Evolutionary conservation across 2,888 invertebrate genomes (phyloP).

Genomic region (Nephrotoma guestfalica): DNA sequence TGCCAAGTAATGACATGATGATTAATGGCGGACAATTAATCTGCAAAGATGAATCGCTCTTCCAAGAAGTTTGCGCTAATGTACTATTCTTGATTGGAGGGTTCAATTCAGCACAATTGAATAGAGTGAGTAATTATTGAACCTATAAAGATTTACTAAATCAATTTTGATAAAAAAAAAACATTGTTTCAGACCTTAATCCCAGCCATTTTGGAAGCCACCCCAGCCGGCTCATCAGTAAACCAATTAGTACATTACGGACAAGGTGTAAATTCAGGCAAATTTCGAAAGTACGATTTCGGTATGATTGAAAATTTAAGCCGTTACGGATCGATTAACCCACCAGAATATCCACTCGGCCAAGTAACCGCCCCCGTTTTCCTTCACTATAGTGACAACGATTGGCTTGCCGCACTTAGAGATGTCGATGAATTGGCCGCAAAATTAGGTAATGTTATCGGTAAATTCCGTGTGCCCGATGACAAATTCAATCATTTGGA

Average conservation of each 20-base stretch:
- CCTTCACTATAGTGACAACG: constrained; percentile 42
- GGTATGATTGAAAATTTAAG: constrained; percentile 33
- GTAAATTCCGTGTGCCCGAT: constrained; percentile 34
- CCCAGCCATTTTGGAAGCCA: constrained; percentile 43
- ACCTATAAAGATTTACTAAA: not conserved
- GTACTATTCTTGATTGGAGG: constrained; percentile 44
- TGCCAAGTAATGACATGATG: constrained; percentile 38
- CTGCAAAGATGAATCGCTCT: constrained; percentile 29
- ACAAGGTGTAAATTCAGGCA: constrained; percentile 38
- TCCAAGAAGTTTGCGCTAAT: constrained; percentile 41
- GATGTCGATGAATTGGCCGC: constrained; percentile 36
- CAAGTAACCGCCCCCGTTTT: constrained; percentile 40
- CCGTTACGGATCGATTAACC: constrained; percentile 33
- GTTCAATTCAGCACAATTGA: constrained; percentile 31
- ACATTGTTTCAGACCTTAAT: constrained; percentile 42
- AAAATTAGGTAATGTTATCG: constrained; percentile 36
- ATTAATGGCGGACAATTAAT: constrained; percentile 32
- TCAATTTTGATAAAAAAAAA: constrained; percentile 10
- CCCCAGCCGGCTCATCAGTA: constrained; percentile 47
- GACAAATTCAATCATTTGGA: constrained; percentile 33
- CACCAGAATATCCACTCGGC: constrained; percentile 39
- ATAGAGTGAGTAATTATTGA: constrained; percentile 24
- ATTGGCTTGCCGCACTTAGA: constrained; percentile 39
- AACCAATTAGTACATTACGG: constrained; percentile 50
- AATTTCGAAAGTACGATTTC: constrained; percentile 37